Evolutionary conservation across 2,797 vertebrate species (phyloP).

Genomic region (Bufotes viridis): DNA sequence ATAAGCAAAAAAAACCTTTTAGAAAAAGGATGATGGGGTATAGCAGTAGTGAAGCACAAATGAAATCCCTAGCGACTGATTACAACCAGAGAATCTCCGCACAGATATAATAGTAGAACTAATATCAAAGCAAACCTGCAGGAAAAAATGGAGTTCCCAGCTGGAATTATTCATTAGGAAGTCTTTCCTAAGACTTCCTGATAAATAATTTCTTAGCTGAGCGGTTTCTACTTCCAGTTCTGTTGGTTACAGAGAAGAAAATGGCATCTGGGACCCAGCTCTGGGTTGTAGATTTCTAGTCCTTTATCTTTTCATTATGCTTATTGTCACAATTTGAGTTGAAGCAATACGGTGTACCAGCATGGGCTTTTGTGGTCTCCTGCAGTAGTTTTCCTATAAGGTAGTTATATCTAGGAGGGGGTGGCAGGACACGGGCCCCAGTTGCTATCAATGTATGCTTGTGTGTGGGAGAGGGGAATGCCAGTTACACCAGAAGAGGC

Average conservation of each 20-base stretch:
- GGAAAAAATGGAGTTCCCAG: neutral
- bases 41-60: neutral
- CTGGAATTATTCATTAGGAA: neutral
- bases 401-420: no score
- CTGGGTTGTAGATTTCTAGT: no score
- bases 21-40: no score
- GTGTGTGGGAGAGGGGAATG: no score
- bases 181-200: neutral
- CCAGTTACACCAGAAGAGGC: no score
- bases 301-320: no score
- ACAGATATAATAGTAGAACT: neutral
- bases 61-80: neutral
- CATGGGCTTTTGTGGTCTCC: no score
- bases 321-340: no score
- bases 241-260: neutral
- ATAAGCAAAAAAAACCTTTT: neutral
- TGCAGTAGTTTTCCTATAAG: no score
- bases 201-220: constrained; percentile 3
- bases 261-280: neutral
- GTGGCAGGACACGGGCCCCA: no score
- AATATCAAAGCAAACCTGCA: neutral
- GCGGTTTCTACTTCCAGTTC: neutral
- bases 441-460: no score
- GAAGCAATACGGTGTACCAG: no score
- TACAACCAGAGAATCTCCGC: neutral